Evolutionary conservation across 2,113 vertebrate species (phyloP).

Genomic region (Pipra filicauda): DNA sequence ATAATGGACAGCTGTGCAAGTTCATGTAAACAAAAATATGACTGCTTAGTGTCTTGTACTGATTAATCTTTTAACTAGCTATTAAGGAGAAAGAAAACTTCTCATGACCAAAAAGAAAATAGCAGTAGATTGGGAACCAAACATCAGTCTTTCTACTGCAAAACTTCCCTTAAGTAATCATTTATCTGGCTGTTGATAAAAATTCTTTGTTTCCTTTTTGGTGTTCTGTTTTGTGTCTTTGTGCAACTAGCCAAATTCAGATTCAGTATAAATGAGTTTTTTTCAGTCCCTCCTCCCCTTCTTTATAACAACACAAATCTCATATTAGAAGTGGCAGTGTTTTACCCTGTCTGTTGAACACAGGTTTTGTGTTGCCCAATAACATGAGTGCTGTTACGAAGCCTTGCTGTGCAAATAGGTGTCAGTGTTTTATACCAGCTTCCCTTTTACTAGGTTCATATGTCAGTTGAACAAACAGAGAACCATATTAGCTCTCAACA

Average conservation of each 20-base stretch:
- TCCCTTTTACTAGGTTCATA: not conserved
- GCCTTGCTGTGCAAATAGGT: not conserved
- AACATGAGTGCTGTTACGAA: fast-evolving
- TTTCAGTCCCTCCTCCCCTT: not conserved
- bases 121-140: not conserved
- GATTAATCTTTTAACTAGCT: not conserved
- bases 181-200: not conserved
- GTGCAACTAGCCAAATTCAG: not conserved
- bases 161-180: not conserved
- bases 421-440: not conserved
- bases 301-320: not conserved
- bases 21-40: not conserved
- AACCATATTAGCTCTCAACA: not conserved
- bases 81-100: not conserved
- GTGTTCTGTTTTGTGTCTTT: not conserved
- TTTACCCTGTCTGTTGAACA: not conserved
- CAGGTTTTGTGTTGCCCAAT: not conserved
- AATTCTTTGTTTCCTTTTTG: not conserved
- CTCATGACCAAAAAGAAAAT: not conserved
- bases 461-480: not conserved
- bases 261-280: not conserved
- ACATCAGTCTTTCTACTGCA: not conserved
- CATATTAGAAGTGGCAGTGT: not conserved
- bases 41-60: not conserved
- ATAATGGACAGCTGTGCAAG: not conserved